Base-by-base conservation (phyloP, 2,888 invertebrate species). In the Lithosia quadra region DNA sequence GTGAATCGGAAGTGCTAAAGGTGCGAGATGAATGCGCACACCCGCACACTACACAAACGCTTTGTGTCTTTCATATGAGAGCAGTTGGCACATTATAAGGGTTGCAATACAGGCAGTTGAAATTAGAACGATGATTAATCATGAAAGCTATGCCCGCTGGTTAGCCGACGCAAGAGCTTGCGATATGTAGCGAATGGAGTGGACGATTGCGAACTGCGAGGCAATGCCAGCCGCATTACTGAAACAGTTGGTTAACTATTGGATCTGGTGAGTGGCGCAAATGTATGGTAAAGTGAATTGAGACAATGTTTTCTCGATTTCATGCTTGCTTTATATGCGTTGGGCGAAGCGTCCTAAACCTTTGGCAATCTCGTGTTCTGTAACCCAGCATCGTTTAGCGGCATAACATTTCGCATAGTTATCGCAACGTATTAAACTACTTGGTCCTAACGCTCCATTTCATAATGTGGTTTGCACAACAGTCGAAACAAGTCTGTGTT, bases 151-250 rank as follows among this genome's bases (percentile, higher is more conserved):
- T 85, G 86, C 84, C 73, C 79, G 79, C 81, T 81, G 80, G 80
- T 80, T 82, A 87, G 82, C 74, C 87, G 88, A 88, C 91, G 94
- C 93, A 93, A 94, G 92, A 92, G 91, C 92, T 93, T 93, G 94
- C 93, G 89, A 93, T 93, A 91, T 91, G 90, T 91, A 90, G 88
- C 91, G 84, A 88, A 87, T 84, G 81, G 84, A 86, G 86, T 89
- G 86, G 83, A 86, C 86, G 89, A 88, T 91, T 92, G 91, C 92
- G 84, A 90, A 90, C 90, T 84, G 82, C 64, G 85, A 84, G 85
- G 88, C 88, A 88, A 88, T 84, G 84, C 82, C 82, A 81, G 84
- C 83, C 84, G 86, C 88, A 91, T 92, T 92, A 88, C 90, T 86
- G 83, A 85, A 88, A 91, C 91, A 79, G 89, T 92, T 91, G 87